Conservation (phyloP, 2,113 vertebrate genomes). For the Triplophysa rosa region DNA sequence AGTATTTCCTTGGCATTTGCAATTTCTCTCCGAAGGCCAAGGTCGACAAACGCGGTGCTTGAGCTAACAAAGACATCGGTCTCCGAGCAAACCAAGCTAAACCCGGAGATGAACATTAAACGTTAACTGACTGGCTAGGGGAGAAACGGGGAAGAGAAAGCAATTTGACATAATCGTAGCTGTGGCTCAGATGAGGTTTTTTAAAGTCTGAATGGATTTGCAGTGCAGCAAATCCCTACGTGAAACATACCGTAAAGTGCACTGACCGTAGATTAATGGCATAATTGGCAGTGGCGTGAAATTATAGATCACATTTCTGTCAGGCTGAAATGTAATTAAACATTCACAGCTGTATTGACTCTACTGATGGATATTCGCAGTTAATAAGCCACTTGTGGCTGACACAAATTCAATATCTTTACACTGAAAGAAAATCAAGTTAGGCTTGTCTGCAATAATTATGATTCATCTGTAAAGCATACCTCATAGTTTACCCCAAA, state of each 20-base stretch:
- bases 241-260: constrained; percentile 7
- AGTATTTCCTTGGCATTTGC: constrained; percentile 47
- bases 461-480: neutral
- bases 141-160: constrained; percentile 16
- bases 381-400: constrained; percentile 44
- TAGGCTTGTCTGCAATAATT: neutral
- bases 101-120: constrained; percentile 38
- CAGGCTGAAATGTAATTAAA: constrained; percentile 42
- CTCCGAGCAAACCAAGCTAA: constrained; percentile 40
- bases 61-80: constrained; percentile 36
- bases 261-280: constrained; percentile 20
- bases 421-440: neutral
- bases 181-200: constrained; percentile 6
- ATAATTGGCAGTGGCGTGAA: constrained; percentile 42
- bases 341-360: constrained; percentile 46
- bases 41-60: constrained; percentile 29
- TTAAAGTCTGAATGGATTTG: constrained; percentile 23
- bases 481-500: neutral
- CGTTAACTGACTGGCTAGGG: constrained; percentile 18
- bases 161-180: constrained; percentile 1
- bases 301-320: constrained; percentile 34
- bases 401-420: constrained; percentile 47
- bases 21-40: constrained; percentile 44
- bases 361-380: constrained; percentile 34
- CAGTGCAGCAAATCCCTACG: constrained; percentile 23